Conservation (phyloP, 2,113 vertebrate genomes). For the Psephotus haematonotus region DNA sequence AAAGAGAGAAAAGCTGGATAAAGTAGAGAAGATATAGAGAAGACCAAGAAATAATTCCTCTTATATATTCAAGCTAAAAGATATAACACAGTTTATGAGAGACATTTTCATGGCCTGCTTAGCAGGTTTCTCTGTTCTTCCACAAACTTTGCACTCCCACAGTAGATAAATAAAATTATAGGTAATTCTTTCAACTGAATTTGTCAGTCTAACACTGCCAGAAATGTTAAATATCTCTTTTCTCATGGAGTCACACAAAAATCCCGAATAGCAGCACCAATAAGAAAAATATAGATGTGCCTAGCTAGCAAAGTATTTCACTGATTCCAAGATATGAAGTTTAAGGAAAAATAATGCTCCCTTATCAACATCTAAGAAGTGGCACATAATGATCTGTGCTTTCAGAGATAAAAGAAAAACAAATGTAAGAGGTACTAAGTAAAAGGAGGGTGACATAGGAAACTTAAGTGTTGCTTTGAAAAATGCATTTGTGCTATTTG, state of each 20-base stretch:
- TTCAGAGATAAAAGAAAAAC: conserved; percentile 50
- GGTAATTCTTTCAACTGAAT: background rate
- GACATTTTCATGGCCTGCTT: background rate
- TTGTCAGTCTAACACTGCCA: background rate
- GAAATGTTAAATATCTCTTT: background rate
- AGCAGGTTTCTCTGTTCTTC: background rate
- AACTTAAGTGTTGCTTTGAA: background rate
- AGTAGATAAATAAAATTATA: background rate
- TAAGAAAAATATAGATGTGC: background rate
- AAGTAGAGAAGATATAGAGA: background rate
- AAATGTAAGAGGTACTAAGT: conserved; percentile 16
- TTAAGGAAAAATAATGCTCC: background rate
- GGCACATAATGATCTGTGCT: conserved; percentile 24
- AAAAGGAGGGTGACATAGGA: background rate
- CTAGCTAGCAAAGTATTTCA: background rate
- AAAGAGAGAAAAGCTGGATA: background rate
- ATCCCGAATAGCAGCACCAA: background rate
- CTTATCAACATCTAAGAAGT: background rate
- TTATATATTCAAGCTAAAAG: background rate
- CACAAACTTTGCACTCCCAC: background rate
- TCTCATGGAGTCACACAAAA: background rate
- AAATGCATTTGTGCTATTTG: background rate
- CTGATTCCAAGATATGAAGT: background rate
- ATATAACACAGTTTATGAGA: background rate
- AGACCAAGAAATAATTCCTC: background rate